Percentiles rank a stretch among this genome's conserved stretches.
Conservation (phyloP, 2,888 invertebrate genomes). For the Parasteatoda lunata region DNA sequence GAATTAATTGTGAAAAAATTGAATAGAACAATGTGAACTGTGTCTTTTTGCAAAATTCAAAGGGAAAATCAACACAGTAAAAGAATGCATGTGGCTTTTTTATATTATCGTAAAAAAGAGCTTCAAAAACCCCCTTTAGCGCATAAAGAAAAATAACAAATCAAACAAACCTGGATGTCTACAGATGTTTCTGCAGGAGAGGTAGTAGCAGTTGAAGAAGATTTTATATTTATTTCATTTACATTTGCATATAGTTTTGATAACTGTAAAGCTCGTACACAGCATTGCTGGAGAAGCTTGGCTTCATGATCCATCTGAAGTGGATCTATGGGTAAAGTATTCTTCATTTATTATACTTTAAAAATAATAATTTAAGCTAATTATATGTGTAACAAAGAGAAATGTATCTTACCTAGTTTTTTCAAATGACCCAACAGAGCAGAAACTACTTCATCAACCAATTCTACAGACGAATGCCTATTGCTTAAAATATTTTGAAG, state of each 20-base stretch:
- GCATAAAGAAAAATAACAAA: neutral
- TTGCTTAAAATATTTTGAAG: slow-evolving; percentile 64
- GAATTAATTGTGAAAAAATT: too few species aligned
- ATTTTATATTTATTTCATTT: slow-evolving; percentile 65
- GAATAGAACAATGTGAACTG: too few species aligned
- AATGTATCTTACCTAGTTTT: slow-evolving; percentile 62
- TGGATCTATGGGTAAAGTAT: slow-evolving; percentile 65
- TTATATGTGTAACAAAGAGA: neutral
- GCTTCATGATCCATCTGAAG: slow-evolving; percentile 74
- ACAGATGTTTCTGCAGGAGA: slow-evolving; percentile 30
- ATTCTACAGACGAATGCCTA: slow-evolving; percentile 51
- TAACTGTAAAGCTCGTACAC: slow-evolving; percentile 73
- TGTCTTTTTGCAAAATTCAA: too few species aligned
- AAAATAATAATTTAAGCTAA: neutral
- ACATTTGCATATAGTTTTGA: slow-evolving; percentile 73
- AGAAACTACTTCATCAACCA: slow-evolving; percentile 52
- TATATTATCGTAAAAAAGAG: neutral
- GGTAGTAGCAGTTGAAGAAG: neutral
- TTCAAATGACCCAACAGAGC: slow-evolving; percentile 49
- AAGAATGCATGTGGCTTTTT: too few species aligned
- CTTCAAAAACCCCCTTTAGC: neutral
- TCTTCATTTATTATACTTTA: neutral
- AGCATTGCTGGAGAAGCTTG: slow-evolving; percentile 73
- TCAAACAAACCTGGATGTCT: slow-evolving; percentile 42
- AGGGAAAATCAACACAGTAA: too few species aligned